Evolutionary conservation across 2,888 invertebrate genomes (phyloP), one percentile per base, ranked within the genome.

Genomic region (Mellilla xanthometata): DNA sequence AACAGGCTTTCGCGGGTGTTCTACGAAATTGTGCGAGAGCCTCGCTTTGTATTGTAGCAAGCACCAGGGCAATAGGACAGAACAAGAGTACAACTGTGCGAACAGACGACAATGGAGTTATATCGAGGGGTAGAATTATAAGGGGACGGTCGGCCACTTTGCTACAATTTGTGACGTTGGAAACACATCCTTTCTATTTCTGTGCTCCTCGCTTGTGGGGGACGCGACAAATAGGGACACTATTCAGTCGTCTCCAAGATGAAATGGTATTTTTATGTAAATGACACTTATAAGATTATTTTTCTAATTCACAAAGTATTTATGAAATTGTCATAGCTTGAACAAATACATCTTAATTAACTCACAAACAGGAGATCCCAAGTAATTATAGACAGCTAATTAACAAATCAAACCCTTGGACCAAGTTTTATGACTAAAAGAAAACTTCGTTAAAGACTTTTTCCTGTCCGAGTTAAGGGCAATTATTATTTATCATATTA

Each of bases 141-240:
- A 75, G 65, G 63, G 66, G 58, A 48, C 65, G 58, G 61, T 67
- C 58, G 49, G 60, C 68, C 76, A 75, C 75, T 81, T 76, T 72
- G 72, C 72, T 75, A 77, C 79, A 77, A 81, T 81, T 80, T 76
- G 70, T 54, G 61, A 52, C 68, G 71, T 75, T 77, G 75, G 72
- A 60, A 65, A 54, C 61, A 64, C 68, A 45, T 47, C 47, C 43
- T 47, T 40, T 30, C 39, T 34, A 45, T 43, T 49, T 43, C 47
- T 54, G 38, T 27, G 49, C 54, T 35, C 49, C 52, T 47, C 47
- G 47, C 48, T 52, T 45, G 34, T 31, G 23, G 28, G 30, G 41
- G 33, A 29, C 32, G n/a, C n/a, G n/a, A n/a, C n/a, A n/a, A n/a
- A n/a, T n/a, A n/a, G n/a, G n/a, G n/a, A n/a, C n/a, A n/a, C n/a